Evolutionary conservation across 2,888 invertebrate species (phyloP).

Genomic region (Orthosia gracilis): DNA sequence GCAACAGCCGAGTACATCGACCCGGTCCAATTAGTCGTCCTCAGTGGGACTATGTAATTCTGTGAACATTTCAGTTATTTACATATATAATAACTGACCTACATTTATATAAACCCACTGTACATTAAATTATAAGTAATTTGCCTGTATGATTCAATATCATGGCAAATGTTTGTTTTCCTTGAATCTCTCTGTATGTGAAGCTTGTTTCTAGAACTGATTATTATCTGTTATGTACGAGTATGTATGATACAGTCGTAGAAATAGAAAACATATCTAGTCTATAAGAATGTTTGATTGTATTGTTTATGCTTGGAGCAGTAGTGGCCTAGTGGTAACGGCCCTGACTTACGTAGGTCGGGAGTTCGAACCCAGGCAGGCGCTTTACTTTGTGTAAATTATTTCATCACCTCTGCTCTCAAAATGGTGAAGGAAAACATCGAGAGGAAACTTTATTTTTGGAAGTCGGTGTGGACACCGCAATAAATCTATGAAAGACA

Average conservation of each 20-base stretch:
- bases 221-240: neutral
- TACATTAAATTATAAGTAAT: neutral
- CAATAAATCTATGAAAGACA: no score
- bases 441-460: no score
- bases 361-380: no score
- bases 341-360: no score
- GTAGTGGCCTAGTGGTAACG: no score
- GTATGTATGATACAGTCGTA: slow-evolving; percentile 15
- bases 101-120: neutral
- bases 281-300: neutral
- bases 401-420: no score
- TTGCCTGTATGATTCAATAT: slow-evolving; percentile 5
- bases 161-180: slow-evolving; percentile 11
- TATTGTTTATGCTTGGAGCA: neutral
- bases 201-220: neutral
- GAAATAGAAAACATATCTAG: slow-evolving; percentile 15
- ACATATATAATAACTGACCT: neutral
- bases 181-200: slow-evolving; percentile 11
- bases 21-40: slow-evolving; percentile 18
- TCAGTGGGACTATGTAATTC: slow-evolving; percentile 10
- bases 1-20: slow-evolving; percentile 24
- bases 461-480: no score
- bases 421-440: no score
- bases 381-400: no score
- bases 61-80: slow-evolving; percentile 18